These are phyloP conservation scores for Polymixis flavicincta DNA, from an alignment of 2,888 invertebrate species.

Conservation along the genomic window DNA sequence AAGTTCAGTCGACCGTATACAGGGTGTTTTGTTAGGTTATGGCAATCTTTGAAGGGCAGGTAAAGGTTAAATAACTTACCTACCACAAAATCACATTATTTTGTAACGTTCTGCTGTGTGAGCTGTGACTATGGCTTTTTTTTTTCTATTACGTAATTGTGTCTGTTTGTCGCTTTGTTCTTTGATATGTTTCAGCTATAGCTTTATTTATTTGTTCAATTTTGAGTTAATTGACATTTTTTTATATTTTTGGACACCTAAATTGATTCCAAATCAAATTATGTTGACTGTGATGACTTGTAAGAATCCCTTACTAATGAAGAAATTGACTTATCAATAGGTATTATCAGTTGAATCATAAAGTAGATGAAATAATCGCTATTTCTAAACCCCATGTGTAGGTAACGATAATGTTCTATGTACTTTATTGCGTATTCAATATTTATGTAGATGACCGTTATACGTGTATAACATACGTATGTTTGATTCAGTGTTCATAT, in stretches of 20 bases:
- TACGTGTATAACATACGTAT: slow-evolving; percentile 25
- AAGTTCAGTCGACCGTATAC: slow-evolving; percentile 12
- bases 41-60: background rate
- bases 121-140: background rate
- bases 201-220: background rate
- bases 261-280: background rate
- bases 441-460: background rate
- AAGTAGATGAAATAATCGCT: background rate
- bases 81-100: background rate
- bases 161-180: background rate
- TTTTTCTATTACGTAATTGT: background rate
- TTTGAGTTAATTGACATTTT: background rate
- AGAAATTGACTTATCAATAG: background rate
- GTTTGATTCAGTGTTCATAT: slow-evolving; percentile 36
- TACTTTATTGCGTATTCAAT: slow-evolving; percentile 18
- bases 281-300: background rate
- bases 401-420: slow-evolving; percentile 3
- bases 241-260: background rate
- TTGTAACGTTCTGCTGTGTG: background rate
- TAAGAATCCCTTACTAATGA: background rate
- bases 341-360: background rate
- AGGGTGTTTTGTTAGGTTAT: slow-evolving; percentile 9
- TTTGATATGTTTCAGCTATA: background rate
- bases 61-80: background rate
- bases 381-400: background rate